Evolutionary conservation across 2,113 vertebrate species (phyloP).

Genomic region (Festucalex cinctus): DNA sequence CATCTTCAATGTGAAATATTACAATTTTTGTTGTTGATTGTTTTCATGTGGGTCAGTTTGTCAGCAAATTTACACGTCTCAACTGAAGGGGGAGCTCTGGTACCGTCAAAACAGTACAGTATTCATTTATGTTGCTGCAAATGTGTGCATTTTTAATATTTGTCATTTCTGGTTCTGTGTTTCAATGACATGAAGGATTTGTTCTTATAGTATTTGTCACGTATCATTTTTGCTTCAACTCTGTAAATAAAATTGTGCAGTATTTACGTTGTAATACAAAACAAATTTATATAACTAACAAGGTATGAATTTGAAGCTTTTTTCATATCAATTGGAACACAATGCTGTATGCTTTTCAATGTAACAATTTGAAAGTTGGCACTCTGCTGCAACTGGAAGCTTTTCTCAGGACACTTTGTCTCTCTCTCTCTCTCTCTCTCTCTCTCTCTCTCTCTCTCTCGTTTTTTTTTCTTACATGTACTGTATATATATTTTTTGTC

Average conservation of each 20-base stretch:
- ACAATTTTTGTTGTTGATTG: neutral
- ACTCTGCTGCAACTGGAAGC: neutral
- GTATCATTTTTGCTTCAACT: constrained; percentile 24
- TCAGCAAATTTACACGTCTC: neutral
- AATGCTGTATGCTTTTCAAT: neutral
- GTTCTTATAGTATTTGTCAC: constrained; percentile 14
- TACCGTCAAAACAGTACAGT: neutral
- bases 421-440: no score
- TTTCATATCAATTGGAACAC: constrained; percentile 27
- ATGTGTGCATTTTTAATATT: neutral
- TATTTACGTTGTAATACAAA: constrained; percentile 11
- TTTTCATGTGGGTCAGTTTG: neutral
- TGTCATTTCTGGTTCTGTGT: constrained; percentile 11
- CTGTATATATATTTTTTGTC: no score
- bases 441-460: no score
- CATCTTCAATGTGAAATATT: neutral
- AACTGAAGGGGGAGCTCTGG: neutral
- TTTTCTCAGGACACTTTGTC: neutral
- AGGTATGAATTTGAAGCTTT: neutral
- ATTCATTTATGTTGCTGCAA: neutral
- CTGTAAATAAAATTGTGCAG: constrained; percentile 26
- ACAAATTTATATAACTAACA: neutral
- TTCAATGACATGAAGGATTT: constrained; percentile 33
- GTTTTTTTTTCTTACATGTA: no score
- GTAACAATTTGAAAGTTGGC: neutral